phyloP scores from a whole-genome alignment of 1,140 invertebrate genomes.

The Drosophila trapezifrons region DNA sequence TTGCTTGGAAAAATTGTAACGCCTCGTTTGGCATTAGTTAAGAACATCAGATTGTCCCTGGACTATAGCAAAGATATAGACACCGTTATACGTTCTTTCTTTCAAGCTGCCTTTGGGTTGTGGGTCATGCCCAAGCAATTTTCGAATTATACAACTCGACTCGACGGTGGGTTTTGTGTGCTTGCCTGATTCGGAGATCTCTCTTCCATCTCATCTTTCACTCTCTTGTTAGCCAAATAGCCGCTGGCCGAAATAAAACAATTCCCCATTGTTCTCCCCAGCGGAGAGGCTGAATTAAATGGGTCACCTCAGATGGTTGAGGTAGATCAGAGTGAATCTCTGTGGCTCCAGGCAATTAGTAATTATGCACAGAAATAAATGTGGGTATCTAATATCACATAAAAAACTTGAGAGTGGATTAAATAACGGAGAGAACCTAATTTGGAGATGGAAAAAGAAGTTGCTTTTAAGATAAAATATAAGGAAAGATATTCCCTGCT shows the following conservation, averaged over 20 bases:
- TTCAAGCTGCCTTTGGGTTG: constrained; percentile 17
- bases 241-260: constrained; percentile 32
- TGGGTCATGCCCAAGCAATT: constrained; percentile 52
- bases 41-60: constrained; percentile 20
- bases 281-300: constrained; percentile 20
- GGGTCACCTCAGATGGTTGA: constrained; percentile 35
- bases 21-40: constrained; percentile 42
- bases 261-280: constrained; percentile 45
- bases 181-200: constrained; percentile 10
- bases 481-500: neutral
- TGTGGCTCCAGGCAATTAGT: constrained; percentile 11
- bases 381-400: neutral
- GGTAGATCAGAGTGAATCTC: constrained; percentile 23
- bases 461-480: neutral
- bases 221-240: constrained; percentile 44
- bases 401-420: neutral
- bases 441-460: too few species aligned
- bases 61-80: constrained; percentile 23
- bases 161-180: constrained; percentile 5
- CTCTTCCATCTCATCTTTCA: constrained; percentile 22
- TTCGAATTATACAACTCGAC: constrained; percentile 16
- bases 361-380: constrained; percentile 2
- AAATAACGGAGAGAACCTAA: too few species aligned
- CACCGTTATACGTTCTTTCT: constrained; percentile 21
- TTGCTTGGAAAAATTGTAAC: constrained; percentile 26